phyloP scores from a whole-genome alignment of 2,888 invertebrate genomes.

The Drosophila longiperda region DNA sequence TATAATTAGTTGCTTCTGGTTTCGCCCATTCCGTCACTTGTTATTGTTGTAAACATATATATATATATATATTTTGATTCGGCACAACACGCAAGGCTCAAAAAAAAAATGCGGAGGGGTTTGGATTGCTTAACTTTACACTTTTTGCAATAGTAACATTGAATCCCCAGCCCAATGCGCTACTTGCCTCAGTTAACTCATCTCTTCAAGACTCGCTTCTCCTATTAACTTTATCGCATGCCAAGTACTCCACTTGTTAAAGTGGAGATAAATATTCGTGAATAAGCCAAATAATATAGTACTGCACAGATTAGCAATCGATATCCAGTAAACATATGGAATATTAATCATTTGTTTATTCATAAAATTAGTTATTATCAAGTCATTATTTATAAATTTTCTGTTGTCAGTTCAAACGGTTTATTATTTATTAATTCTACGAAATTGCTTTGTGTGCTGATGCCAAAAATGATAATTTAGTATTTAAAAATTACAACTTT shows the following conservation, averaged over 20 bases:
- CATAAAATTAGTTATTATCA: background rate
- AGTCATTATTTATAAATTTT: background rate
- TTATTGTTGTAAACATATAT: background rate
- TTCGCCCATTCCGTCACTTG: conserved; percentile 7
- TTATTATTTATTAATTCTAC: background rate
- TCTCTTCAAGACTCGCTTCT: background rate
- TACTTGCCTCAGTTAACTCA: background rate
- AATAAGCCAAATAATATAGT: background rate
- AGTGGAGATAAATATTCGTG: conserved; percentile 7
- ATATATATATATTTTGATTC: conserved; percentile 6
- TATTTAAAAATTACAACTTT: background rate
- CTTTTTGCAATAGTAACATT: too few relatives aligned
- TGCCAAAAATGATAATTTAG: background rate
- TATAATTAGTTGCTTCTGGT: conserved; percentile 2
- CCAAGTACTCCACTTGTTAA: background rate
- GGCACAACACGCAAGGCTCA: conserved; percentile 35
- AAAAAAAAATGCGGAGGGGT: conserved; percentile 11
- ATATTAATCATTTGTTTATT: background rate
- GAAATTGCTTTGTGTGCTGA: background rate
- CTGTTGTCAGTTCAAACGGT: background rate
- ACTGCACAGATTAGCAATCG: background rate
- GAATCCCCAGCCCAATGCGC: too few relatives aligned
- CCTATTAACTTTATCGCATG: background rate
- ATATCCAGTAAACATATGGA: conserved; percentile 1
- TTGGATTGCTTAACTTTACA: background rate